These are phyloP conservation scores for Papilio xuthus DNA, from an alignment of 1,140 invertebrate genomes.

Conservation along the genomic window DNA sequence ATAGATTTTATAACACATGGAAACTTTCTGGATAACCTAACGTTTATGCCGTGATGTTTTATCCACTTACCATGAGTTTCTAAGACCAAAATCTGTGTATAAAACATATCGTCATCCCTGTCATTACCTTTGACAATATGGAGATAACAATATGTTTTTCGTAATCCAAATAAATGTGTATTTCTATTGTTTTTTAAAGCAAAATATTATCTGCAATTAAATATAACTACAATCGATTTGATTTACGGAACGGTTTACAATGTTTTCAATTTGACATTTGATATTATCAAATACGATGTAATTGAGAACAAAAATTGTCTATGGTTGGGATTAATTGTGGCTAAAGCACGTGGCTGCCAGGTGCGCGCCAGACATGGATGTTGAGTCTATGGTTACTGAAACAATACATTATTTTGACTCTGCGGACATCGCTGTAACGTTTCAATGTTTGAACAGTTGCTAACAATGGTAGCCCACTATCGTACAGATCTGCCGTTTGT, in stretches of 20 bases:
- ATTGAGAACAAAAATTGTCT: constrained; percentile 8
- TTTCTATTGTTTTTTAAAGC: no score
- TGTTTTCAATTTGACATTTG: background rate
- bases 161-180: no score
- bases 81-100: no score
- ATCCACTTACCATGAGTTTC: no score
- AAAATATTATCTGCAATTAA: background rate
- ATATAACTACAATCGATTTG: background rate
- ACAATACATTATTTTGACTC: constrained; percentile 75
- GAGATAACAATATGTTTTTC: no score
- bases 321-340: constrained; percentile 27
- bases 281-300: background rate
- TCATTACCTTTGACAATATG: no score
- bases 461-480: constrained; percentile 49
- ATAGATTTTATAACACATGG: background rate
- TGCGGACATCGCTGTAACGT: constrained; percentile 49
- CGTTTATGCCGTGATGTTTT: background rate
- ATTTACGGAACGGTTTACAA: background rate
- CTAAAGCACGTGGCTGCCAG: constrained; percentile 57
- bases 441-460: constrained; percentile 59
- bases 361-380: constrained; percentile 55
- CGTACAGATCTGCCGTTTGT: constrained; percentile 9
- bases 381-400: constrained; percentile 59
- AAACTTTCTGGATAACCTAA: background rate
- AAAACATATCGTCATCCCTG: no score